Conservation (phyloP, 30 jellyfish, hydroid and myxozoan species). For the Rhopilema esculentum region DNA sequence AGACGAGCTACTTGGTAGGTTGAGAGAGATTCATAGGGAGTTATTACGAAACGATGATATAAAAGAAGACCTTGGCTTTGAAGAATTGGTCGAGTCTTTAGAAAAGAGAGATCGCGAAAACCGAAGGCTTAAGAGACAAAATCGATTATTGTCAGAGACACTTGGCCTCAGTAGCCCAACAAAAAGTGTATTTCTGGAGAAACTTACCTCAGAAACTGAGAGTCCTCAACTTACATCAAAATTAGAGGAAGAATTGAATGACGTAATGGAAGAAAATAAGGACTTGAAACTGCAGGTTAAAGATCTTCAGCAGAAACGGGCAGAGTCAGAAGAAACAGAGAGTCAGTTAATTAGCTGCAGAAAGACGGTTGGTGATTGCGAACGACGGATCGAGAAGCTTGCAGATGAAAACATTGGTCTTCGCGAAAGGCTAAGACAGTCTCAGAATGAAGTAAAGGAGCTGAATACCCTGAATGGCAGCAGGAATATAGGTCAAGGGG, state of each 20-base stretch:
- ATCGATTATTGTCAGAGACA: slow-evolving; percentile 22
- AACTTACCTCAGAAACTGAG: background rate
- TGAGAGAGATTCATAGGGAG: slow-evolving; percentile 61
- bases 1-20: slow-evolving; percentile 47
- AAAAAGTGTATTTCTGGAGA: slow-evolving; percentile 6
- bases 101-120: slow-evolving; percentile 51
- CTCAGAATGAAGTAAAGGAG: slow-evolving; percentile 59
- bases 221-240: background rate
- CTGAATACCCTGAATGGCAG: slow-evolving; percentile 26
- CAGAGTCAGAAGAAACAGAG: slow-evolving; percentile 2
- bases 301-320: slow-evolving; percentile 16
- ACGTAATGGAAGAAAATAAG: slow-evolving; percentile 15
- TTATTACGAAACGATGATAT: slow-evolving; percentile 39
- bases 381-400: slow-evolving; percentile 34
- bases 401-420: slow-evolving; percentile 58
- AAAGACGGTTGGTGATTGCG: slow-evolving; percentile 15
- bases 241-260: background rate
- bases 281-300: slow-evolving; percentile 6
- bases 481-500: slow-evolving; percentile 26
- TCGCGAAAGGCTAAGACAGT: slow-evolving; percentile 45
- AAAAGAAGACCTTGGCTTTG: background rate
- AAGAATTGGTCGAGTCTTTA: slow-evolving; percentile 5
- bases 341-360: slow-evolving; percentile 13
- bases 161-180: slow-evolving; percentile 23
- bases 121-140: slow-evolving; percentile 29